These are phyloP conservation scores for Ariopsis seemanni DNA, from an alignment of 2,113 vertebrate species.

Conservation along the genomic window DNA sequence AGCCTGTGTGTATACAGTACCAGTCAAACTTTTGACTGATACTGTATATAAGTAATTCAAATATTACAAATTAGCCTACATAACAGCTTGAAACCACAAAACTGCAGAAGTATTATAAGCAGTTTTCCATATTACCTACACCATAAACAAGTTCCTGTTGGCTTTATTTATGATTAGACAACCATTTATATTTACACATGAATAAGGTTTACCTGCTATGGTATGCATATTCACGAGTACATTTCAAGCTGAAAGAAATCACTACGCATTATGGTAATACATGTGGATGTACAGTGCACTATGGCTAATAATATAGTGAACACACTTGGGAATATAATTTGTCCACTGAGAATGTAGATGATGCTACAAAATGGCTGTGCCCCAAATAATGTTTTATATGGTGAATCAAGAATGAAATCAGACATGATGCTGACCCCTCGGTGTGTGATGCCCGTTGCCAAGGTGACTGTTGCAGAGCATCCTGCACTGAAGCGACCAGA, in stretches of 20 bases:
- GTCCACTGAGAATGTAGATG: neutral
- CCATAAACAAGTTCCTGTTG: too few relatives aligned
- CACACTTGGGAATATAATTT: neutral
- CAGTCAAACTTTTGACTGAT: too few relatives aligned
- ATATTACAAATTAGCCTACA: too few relatives aligned
- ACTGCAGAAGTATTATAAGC: too few relatives aligned
- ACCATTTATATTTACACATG: neutral
- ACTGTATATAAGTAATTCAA: too few relatives aligned
- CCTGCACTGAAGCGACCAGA: neutral
- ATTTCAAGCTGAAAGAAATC: neutral
- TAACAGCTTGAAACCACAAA: too few relatives aligned
- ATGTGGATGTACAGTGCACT: neutral
- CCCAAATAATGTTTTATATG: neutral
- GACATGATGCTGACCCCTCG: neutral
- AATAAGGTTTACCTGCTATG: neutral
- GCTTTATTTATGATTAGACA: too few relatives aligned
- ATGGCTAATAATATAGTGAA: neutral
- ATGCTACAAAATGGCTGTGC: neutral
- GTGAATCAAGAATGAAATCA: neutral
- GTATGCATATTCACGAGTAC: neutral
- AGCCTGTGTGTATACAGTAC: too few relatives aligned
- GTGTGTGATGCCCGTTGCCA: conserved; percentile 6
- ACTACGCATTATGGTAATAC: neutral
- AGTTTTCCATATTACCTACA: too few relatives aligned
- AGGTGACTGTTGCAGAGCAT: conserved; percentile 4